A percentile compares a stretch with the other conserved stretches of the same genome.
These are phyloP conservation scores for Lapara coniferarum DNA, from an alignment of 2,888 invertebrate genomes.

Conservation along the genomic window DNA sequence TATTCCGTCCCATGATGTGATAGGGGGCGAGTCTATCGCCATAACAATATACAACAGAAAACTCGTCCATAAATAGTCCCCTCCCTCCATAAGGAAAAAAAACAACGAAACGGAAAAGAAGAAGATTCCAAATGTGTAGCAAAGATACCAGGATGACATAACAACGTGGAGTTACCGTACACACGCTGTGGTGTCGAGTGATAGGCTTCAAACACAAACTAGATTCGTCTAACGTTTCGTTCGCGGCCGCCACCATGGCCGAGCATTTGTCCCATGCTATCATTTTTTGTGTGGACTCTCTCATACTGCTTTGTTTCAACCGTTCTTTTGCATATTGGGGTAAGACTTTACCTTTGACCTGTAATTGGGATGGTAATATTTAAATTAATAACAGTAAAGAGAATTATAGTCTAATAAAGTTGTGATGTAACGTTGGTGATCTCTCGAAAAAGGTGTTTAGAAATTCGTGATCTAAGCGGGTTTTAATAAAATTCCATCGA, in stretches of 20 bases:
- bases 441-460: too few relatives aligned
- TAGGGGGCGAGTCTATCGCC: too few relatives aligned
- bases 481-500: too few relatives aligned
- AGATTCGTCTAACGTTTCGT: slow-evolving; percentile 48
- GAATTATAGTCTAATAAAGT: too few relatives aligned
- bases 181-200: slow-evolving; percentile 57
- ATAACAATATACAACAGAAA: too few relatives aligned
- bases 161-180: slow-evolving; percentile 47
- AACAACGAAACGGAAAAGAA: slow-evolving; percentile 9
- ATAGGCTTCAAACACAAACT: slow-evolving; percentile 64
- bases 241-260: slow-evolving; percentile 39
- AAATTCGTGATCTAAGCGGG: too few relatives aligned
- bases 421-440: too few relatives aligned
- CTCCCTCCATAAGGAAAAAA: background rate
- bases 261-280: slow-evolving; percentile 55
- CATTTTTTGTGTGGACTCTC: slow-evolving; percentile 64
- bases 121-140: slow-evolving; percentile 20
- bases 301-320: slow-evolving; percentile 57
- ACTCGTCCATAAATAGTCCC: slow-evolving; percentile 17
- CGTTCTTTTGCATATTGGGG: slow-evolving; percentile 62
- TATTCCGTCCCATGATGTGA: too few relatives aligned
- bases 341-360: slow-evolving; percentile 58
- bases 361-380: slow-evolving; percentile 20
- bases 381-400: too few relatives aligned
- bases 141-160: slow-evolving; percentile 26